phyloP scores from a whole-genome alignment of 2,888 invertebrate genomes.

The Melanostoma scalare region DNA sequence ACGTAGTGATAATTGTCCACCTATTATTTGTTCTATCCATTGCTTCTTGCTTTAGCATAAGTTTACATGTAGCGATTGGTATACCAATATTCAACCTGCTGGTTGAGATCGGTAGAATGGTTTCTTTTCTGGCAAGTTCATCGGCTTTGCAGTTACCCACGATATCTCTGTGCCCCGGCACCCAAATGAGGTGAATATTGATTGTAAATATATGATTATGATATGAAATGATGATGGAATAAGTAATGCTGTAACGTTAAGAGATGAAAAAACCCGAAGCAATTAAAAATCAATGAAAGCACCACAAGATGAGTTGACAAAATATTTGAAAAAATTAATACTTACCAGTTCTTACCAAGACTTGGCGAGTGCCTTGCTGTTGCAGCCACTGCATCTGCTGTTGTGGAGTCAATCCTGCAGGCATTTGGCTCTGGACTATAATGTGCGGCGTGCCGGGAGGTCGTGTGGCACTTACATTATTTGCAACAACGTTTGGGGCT shows the following conservation, averaged over 20 bases:
- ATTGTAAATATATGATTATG: too few relatives aligned
- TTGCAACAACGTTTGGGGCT: slow-evolving; percentile 82
- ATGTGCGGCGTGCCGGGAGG: slow-evolving; percentile 85
- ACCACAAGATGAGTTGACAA: slow-evolving; percentile 26
- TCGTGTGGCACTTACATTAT: slow-evolving; percentile 82
- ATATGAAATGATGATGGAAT: too few relatives aligned
- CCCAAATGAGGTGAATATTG: too few relatives aligned
- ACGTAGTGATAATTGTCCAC: too few relatives aligned
- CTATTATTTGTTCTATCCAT: too few relatives aligned
- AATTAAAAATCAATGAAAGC: not conserved
- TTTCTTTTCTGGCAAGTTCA: too few relatives aligned
- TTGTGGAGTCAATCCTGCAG: slow-evolving; percentile 85
- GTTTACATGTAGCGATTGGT: too few relatives aligned
- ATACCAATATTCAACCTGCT: too few relatives aligned
- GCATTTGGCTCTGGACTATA: slow-evolving; percentile 87
- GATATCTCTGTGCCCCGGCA: too few relatives aligned
- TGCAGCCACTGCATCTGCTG: slow-evolving; percentile 88
- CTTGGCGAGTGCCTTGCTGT: slow-evolving; percentile 85
- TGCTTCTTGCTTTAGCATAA: too few relatives aligned
- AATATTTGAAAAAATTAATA: slow-evolving; percentile 7
- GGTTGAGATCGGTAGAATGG: too few relatives aligned
- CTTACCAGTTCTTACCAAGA: slow-evolving; percentile 82
- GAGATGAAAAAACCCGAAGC: not conserved
- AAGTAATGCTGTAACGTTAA: not conserved
- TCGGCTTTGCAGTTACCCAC: too few relatives aligned